phyloP scores from a whole-genome alignment of 2,797 vertebrate genomes.

The Centroberyx gerrardi region DNA sequence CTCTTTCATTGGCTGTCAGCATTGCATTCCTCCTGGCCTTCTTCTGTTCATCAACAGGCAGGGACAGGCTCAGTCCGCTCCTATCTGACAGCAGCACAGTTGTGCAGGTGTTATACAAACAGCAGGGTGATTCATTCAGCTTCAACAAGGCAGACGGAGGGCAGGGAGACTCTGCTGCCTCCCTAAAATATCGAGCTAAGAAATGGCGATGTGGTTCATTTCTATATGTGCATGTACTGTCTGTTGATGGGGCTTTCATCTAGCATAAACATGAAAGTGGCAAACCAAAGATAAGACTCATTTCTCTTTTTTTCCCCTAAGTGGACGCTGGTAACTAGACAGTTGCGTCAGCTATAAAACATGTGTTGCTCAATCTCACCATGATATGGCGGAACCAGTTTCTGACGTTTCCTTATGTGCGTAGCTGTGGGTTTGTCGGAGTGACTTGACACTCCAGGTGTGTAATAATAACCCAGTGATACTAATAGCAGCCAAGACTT shows the following conservation, averaged over 20 bases:
- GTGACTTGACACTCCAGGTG: neutral
- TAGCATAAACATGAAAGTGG: neutral
- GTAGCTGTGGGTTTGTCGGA: neutral
- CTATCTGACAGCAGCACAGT: constrained; percentile 36
- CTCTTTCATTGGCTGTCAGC: constrained; percentile 26
- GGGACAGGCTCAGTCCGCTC: constrained; percentile 46
- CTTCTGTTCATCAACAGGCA: constrained; percentile 58
- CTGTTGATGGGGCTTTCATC: neutral
- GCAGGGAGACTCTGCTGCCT: neutral
- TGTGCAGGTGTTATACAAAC: constrained; percentile 46
- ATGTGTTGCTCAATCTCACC: neutral
- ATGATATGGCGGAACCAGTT: constrained; percentile 25
- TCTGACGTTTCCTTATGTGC: neutral
- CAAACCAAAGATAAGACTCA: neutral
- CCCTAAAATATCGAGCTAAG: constrained; percentile 5
- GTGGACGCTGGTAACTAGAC: neutral
- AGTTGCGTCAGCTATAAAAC: constrained; percentile 1
- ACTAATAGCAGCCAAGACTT: neutral
- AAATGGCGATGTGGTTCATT: neutral
- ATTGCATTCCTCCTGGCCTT: constrained; percentile 62
- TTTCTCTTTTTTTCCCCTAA: constrained; percentile 9
- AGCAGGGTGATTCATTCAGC: constrained; percentile 38
- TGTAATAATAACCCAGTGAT: neutral
- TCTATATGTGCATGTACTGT: neutral
- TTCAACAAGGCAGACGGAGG: constrained; percentile 6